These are phyloP conservation scores for Cylas formicarius DNA, from an alignment of 1,140 invertebrate species.

Conservation along the genomic window DNA sequence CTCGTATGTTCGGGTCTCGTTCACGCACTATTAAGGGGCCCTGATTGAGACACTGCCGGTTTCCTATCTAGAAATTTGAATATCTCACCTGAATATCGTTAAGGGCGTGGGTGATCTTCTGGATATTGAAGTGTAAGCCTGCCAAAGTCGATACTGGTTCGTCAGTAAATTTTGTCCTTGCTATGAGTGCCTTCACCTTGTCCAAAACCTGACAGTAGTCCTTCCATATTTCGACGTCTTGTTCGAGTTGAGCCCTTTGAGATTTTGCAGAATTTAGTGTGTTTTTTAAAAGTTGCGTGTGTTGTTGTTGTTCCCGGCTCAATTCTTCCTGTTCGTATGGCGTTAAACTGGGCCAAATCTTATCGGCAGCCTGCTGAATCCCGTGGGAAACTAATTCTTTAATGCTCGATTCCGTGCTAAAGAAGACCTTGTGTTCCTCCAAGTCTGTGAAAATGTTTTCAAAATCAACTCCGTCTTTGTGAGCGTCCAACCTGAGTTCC, in stretches of 20 bases:
- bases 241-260: conserved; percentile 64
- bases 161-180: conserved; percentile 64
- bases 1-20: no score
- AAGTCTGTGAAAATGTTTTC: conserved; percentile 74
- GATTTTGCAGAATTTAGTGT: conserved; percentile 74
- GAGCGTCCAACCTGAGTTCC: conserved; percentile 64
- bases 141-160: conserved; percentile 69
- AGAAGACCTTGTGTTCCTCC: conserved; percentile 80
- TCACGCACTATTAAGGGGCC: no score
- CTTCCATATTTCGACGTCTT: conserved; percentile 70
- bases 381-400: conserved; percentile 72
- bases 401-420: conserved; percentile 68
- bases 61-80: conserved; percentile 1
- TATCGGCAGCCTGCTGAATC: conserved; percentile 75
- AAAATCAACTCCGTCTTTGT: conserved; percentile 80
- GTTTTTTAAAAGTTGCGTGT: conserved; percentile 72
- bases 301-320: conserved; percentile 67
- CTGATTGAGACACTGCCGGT: no score
- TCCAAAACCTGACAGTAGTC: conserved; percentile 70
- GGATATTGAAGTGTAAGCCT: conserved; percentile 69
- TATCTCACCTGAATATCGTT: conserved; percentile 68
- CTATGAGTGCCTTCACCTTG: conserved; percentile 64
- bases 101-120: conserved; percentile 68
- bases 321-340: conserved; percentile 73
- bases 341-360: conserved; percentile 77